Base-by-base conservation (phyloP, 2,113 vertebrate genomes). In the Nothocercus nigrocapillus region DNA sequence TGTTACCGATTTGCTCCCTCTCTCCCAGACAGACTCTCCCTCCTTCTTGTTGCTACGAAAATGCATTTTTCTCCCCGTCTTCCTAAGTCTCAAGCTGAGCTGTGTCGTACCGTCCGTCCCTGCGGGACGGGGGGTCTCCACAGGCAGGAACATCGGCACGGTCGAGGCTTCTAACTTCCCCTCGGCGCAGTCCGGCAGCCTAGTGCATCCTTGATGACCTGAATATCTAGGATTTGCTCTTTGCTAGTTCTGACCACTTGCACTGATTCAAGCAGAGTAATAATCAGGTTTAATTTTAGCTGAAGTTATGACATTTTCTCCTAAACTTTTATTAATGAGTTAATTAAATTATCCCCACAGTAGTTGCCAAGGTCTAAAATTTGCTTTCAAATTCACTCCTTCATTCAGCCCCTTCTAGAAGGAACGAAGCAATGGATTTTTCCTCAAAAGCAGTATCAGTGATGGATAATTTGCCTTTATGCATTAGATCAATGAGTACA, bases 391-490 rank as follows among this genome's bases (percentile, higher is more conserved):
- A 87, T 82, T 69, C 64, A 11, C 42, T 85, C 51, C 18, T 36
- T 82, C 77, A 42, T 36, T 82, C 77, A 45, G 67, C 54, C 38
- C 40, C 70, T 54, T 38, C 54, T 49, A 40, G 40, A 63, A 87
- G 80, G 53, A 85, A 84, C 0, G 11, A 83, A 59, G 92, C 85
- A 49, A 6, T 17, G 58, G 89, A 45, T 4, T 64, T 44, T 93
- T 56, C 88, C 88, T 85, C 80, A 53, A 69, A 75, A 87, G 86
- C 94, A 87, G 77, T 25, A 92, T 81, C 77, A 0, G 0, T 87
- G 94, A 95, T n/a, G 83, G 86, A 84, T 90, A 92, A 94, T 96
- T 89, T 87, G 73, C 85, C 66, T 90, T 66, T 76, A 51, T 61
- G 53, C 49, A 72, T 38, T 79, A 93, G 93, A 76, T 69, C 86